Percentiles rank a stretch among this genome's conserved stretches.
These are phyloP conservation scores for Coptodon bakossiorum DNA, from an alignment of 2,113 vertebrate species.

Conservation along the genomic window DNA sequence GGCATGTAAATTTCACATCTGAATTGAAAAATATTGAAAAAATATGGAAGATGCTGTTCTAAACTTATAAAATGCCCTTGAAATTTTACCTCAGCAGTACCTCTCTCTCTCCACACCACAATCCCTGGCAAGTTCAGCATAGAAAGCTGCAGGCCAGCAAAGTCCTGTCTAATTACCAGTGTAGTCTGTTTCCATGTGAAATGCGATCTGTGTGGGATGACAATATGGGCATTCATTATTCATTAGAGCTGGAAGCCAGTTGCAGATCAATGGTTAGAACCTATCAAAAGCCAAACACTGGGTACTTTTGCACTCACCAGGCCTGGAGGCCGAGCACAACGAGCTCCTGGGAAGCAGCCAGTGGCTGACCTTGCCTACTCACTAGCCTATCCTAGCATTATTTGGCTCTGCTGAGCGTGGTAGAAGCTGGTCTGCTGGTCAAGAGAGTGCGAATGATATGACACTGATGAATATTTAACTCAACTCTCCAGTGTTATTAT, in stretches of 20 bases:
- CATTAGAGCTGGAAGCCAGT: conserved; percentile 53
- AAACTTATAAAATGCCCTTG: background rate
- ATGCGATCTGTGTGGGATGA: conserved; percentile 65
- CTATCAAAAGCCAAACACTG: conserved; percentile 59
- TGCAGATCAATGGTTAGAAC: conserved; percentile 58
- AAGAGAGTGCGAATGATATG: background rate
- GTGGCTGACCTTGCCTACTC: background rate
- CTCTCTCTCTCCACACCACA: background rate
- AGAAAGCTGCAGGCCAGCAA: conserved; percentile 11
- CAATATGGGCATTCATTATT: conserved; percentile 75
- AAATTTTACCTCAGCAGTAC: background rate
- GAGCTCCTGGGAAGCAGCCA: conserved; percentile 5
- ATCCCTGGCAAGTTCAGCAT: conserved; percentile 9
- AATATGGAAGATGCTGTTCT: fast-evolving
- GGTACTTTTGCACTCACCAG: background rate
- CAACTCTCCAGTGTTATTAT: background rate
- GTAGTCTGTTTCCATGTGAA: conserved; percentile 60
- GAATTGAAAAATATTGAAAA: background rate
- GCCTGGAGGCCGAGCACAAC: conserved; percentile 15
- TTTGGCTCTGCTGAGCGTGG: background rate
- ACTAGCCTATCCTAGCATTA: background rate
- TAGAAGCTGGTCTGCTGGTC: background rate
- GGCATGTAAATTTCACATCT: background rate
- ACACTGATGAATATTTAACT: background rate
- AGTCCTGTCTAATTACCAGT: conserved; percentile 58